A percentile compares a stretch with the other conserved stretches of the same genome.
Conservation (phyloP, 2,797 vertebrate species). For the Remorina albescens region DNA sequence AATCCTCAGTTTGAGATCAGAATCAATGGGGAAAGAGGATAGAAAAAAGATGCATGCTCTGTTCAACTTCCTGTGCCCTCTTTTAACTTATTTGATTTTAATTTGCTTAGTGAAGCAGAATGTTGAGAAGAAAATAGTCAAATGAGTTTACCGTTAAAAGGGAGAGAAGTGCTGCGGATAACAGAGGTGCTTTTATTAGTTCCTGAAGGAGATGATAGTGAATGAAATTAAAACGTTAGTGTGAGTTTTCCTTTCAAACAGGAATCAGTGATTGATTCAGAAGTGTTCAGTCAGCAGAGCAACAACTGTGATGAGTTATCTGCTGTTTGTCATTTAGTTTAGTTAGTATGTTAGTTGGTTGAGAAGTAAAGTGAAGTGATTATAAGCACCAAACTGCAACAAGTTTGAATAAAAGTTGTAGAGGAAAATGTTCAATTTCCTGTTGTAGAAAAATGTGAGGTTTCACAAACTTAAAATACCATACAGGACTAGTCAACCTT, state of each 20-base stretch:
- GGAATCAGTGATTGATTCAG: constrained; percentile 12
- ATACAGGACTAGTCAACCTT: neutral
- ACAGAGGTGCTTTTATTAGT: constrained; percentile 26
- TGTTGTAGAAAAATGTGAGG: neutral
- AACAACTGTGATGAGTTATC: neutral
- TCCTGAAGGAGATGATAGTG: constrained; percentile 53
- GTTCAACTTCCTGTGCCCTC: neutral
- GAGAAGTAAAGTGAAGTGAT: neutral
- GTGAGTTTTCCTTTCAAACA: neutral
- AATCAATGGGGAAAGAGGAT: neutral
- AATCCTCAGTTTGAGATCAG: constrained; percentile 1
- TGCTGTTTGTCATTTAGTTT: neutral
- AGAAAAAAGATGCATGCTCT: accelerated
- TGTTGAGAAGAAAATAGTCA: neutral
- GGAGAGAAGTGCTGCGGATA: neutral
- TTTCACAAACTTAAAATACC: neutral
- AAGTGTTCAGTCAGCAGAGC: constrained; percentile 7
- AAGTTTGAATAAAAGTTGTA: neutral
- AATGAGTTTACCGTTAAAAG: constrained; percentile 54
- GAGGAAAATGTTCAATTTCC: neutral
- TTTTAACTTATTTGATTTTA: neutral
- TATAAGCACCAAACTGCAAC: neutral
- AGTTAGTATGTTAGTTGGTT: neutral
- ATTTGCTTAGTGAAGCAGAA: neutral
- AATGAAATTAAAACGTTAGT: constrained; percentile 46